These are phyloP conservation scores for Echeneis naucrates DNA, from an alignment of 2,797 vertebrate species.

Conservation along the genomic window DNA sequence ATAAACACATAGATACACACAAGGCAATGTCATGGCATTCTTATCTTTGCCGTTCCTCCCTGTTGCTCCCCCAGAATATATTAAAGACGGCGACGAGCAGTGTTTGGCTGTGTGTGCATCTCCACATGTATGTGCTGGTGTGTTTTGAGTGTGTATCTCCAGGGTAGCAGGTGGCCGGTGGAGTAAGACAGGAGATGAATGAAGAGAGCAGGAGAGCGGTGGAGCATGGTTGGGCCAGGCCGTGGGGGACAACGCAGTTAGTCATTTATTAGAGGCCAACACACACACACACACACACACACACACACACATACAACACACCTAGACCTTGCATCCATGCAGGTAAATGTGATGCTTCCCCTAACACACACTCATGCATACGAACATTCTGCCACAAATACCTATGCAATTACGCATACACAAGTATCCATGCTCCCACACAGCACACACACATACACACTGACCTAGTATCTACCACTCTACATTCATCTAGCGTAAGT, in stretches of 20 bases:
- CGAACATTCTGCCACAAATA: slow-evolving; percentile 48
- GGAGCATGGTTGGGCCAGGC: slow-evolving; percentile 77
- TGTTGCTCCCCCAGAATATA: slow-evolving; percentile 60
- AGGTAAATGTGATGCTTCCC: slow-evolving; percentile 38
- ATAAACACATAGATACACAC: slow-evolving; percentile 31
- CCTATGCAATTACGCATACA: slow-evolving; percentile 66
- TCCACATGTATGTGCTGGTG: slow-evolving; percentile 16
- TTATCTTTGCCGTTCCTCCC: slow-evolving; percentile 30
- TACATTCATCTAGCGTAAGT: slow-evolving; percentile 81
- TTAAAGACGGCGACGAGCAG: slow-evolving; percentile 20
- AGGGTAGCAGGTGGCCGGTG: slow-evolving; percentile 80
- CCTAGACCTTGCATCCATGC: slow-evolving; percentile 34
- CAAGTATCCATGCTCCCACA: slow-evolving; percentile 54
- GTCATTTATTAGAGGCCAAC: slow-evolving; percentile 82
- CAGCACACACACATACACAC: slow-evolving; percentile 49
- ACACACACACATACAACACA: slow-evolving; percentile 17
- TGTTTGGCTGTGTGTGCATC: slow-evolving; percentile 13
- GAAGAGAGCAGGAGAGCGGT: slow-evolving; percentile 71
- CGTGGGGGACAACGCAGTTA: slow-evolving; percentile 77
- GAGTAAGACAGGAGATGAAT: slow-evolving; percentile 78
- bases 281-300: slow-evolving; percentile 39
- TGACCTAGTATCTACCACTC: slow-evolving; percentile 73
- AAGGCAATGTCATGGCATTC: slow-evolving; percentile 42
- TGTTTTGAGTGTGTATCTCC: slow-evolving; percentile 59
- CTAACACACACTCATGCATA: slow-evolving; percentile 14